Evolutionary conservation across 2,888 invertebrate species (phyloP).

Genomic region (Neocrepidodera transversa): DNA sequence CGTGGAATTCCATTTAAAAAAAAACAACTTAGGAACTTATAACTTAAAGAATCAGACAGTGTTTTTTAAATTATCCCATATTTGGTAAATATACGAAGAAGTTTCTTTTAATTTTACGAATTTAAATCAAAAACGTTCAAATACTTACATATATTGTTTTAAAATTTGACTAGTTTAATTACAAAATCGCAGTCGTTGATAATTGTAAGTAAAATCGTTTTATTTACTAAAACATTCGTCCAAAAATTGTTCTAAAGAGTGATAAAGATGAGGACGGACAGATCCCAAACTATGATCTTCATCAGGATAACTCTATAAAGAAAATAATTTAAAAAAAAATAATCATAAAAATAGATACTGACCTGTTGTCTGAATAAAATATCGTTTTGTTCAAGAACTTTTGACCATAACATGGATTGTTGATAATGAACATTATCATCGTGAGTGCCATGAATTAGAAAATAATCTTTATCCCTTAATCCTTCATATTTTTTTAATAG

Average conservation of each 20-base stretch:
- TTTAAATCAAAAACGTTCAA: too few relatives aligned
- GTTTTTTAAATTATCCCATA: too few relatives aligned
- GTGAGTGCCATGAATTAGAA: slow-evolving; percentile 92
- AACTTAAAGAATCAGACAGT: too few relatives aligned
- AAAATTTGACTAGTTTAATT: slow-evolving; percentile 18
- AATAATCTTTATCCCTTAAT: slow-evolving; percentile 76
- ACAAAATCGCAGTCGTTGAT: slow-evolving; percentile 10
- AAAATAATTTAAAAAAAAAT: not conserved
- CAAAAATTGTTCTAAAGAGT: slow-evolving; percentile 86
- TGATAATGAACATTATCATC: slow-evolving; percentile 98
- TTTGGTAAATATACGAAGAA: too few relatives aligned
- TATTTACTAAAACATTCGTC: slow-evolving; percentile 63
- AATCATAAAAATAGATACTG: slow-evolving; percentile 45
- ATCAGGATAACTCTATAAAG: slow-evolving; percentile 87
- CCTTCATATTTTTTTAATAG: slow-evolving; percentile 72
- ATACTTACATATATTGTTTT: too few relatives aligned
- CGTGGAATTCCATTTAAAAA: too few relatives aligned
- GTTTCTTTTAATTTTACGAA: too few relatives aligned
- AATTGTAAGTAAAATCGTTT: slow-evolving; percentile 6
- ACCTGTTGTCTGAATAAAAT: slow-evolving; percentile 94
- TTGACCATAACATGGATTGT: slow-evolving; percentile 91
- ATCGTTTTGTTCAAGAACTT: slow-evolving; percentile 82
- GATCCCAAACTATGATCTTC: slow-evolving; percentile 88
- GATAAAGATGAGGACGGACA: slow-evolving; percentile 87
- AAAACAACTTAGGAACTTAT: too few relatives aligned